Evolutionary conservation across 2,888 invertebrate species (phyloP).

Genomic region (Pyrochroa serraticornis): DNA sequence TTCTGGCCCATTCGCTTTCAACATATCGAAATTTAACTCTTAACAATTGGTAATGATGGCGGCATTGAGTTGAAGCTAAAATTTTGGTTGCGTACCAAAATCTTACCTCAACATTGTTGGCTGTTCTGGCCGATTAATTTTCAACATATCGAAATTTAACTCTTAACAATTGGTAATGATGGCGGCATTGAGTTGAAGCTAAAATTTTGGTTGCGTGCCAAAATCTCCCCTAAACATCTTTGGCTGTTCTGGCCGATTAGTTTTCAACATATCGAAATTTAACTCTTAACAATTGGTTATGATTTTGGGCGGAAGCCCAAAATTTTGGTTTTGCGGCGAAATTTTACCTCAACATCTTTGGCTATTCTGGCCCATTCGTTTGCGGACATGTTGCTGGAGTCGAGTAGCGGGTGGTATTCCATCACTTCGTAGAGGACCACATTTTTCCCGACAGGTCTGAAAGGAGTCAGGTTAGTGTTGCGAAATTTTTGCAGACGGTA

Average conservation of each 20-base stretch:
- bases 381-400: slow-evolving; percentile 93
- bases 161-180: too few relatives aligned
- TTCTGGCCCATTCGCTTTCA: slow-evolving; percentile 86
- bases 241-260: slow-evolving; percentile 89
- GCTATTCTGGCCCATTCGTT: slow-evolving; percentile 91
- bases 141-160: too few relatives aligned
- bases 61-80: too few relatives aligned
- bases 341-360: slow-evolving; percentile 82
- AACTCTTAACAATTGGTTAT: too few relatives aligned
- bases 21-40: too few relatives aligned
- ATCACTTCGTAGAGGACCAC: slow-evolving; percentile 76
- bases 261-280: too few relatives aligned
- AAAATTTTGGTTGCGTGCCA: too few relatives aligned
- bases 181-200: too few relatives aligned
- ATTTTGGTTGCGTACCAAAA: too few relatives aligned
- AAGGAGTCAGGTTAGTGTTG: background rate
- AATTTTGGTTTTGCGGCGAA: too few relatives aligned
- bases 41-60: too few relatives aligned
- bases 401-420: slow-evolving; percentile 87
- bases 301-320: too few relatives aligned
- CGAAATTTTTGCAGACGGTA: background rate
- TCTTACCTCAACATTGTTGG: slow-evolving; percentile 84
- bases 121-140: slow-evolving; percentile 88
- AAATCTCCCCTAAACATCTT: slow-evolving; percentile 85
- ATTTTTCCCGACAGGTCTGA: slow-evolving; percentile 3